Evolutionary conservation across 2,888 invertebrate genomes (phyloP), one percentile per base, ranked within the genome.

Genomic region (Pediacus dermestoides): DNA sequence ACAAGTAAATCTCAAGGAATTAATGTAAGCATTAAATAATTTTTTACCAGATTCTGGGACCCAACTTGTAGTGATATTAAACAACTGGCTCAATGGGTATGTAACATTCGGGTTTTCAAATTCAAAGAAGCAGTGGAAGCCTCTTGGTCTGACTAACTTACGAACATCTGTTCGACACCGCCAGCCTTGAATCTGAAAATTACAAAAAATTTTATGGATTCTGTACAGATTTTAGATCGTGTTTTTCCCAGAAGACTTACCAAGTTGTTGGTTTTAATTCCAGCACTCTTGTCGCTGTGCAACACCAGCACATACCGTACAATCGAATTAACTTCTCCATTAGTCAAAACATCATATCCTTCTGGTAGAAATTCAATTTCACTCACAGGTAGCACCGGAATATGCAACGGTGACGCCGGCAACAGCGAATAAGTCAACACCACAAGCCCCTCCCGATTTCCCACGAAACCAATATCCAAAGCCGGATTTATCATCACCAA

Each of bases 401-500:
- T 42, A 15, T 60, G 58, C 3, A 65, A 44, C 1, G 67, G 63
- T 9, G 66, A 61, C 2, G 57, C 55, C 8, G 58, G 53, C 32
- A 67, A 62, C 30, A 68, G 50, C 3, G 61, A 58, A 49, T 70
- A 63, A 2, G 60, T 57, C 25, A 70, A 49, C 9, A 59, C 48
- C 3, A 63, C 63, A 10, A 56, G 51, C 11, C 64, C 66, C 16
- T 59, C 60, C 37, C 53, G 55, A 35, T 56, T 52, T 6, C 59
- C 58, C 9, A 67, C 71, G 22, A 63, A 57, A 3, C 64, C 72
- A 12, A 72, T 55, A 35, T 73, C 72, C 6, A 62, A 54, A 1
- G 54, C 48, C 1, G 62, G 47, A 44, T 68, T 58, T 4, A 71
- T 51, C 8, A 53, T 47, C 2, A 74, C 44, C n/a, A 68, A 40